Evolutionary conservation across 2,888 invertebrate genomes (phyloP), one percentile per base, ranked within the genome.

Genomic region (Drosophila aldrichi): DNA sequence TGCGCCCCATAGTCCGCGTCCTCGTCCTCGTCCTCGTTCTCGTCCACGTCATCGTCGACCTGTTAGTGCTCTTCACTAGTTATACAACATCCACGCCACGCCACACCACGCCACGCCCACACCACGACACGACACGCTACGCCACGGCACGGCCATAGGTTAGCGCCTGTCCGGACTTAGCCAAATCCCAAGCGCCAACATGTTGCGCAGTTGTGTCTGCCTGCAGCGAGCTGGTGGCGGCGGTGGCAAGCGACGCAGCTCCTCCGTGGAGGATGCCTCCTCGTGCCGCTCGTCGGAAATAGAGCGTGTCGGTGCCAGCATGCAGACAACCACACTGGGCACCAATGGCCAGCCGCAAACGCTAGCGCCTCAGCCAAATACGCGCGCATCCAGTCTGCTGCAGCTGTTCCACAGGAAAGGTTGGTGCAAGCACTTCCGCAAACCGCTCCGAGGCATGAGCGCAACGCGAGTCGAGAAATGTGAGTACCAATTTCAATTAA

Each of bases 391-490:
- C 80, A 93, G 91, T 90, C 87, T 93, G 70, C 64, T 93, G 67
- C 92, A 92, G 79, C 79, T 93, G 51, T 90, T 93, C 34, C 90
- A 92, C 90, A 95, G 82, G 94, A 95, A 82, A 93, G 94, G 92
- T 94, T 94, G 96, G 88, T 94, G 96, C 78, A 94, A 94, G 82
- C 95, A 95, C 88, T 96, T 96, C 94, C 94, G 95, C 70, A 94
- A 95, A 79, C 92, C 94, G 77, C 95, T 95, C 79, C 95, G 96
- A 78, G 91, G 91, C 69, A 95, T 95, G 92, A 96, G 95, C 93
- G 96, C 96, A 95, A 95, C 96, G 25, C 96, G 96, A 92, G 95
- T 96, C 65, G 96, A 96, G 93, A 94, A 96, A 94, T 96, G 96
- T 96, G 92, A 95, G 95, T 94, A 82, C 2, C 8, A 18, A 32